Percentiles rank a stretch among this genome's conserved stretches.
phyloP scores from a whole-genome alignment of 2,113 vertebrate genomes.

The Capricornis sumatraensis region DNA sequence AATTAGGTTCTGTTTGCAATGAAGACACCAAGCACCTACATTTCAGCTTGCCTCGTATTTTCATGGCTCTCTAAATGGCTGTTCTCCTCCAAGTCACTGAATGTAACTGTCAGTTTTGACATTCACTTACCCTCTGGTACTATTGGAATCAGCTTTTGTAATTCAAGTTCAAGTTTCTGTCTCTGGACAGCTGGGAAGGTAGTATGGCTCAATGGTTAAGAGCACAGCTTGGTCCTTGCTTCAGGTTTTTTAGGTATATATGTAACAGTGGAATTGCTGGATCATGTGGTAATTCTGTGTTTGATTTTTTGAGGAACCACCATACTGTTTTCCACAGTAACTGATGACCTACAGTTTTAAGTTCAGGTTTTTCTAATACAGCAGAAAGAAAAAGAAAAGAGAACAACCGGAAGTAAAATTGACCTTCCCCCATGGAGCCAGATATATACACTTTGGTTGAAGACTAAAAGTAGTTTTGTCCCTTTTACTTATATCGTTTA shows the following conservation, averaged over 20 bases:
- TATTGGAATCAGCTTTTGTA: neutral
- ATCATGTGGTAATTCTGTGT: neutral
- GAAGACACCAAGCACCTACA: neutral
- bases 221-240: neutral
- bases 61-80: neutral
- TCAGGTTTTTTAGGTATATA: neutral
- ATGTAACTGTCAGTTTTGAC: neutral
- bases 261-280: neutral
- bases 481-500: neutral
- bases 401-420: neutral
- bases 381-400: neutral
- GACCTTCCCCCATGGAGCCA: neutral
- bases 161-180: neutral
- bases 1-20: neutral
- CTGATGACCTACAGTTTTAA: neutral
- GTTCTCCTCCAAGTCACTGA: neutral
- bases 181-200: neutral
- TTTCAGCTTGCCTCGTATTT: neutral
- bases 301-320: neutral
- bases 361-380: neutral
- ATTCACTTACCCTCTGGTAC: neutral
- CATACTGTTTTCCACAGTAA: neutral
- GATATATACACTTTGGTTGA: neutral
- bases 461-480: neutral
- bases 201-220: neutral